Conservation (phyloP, 2,888 invertebrate species). For the Zaprionus obscuricornis region DNA sequence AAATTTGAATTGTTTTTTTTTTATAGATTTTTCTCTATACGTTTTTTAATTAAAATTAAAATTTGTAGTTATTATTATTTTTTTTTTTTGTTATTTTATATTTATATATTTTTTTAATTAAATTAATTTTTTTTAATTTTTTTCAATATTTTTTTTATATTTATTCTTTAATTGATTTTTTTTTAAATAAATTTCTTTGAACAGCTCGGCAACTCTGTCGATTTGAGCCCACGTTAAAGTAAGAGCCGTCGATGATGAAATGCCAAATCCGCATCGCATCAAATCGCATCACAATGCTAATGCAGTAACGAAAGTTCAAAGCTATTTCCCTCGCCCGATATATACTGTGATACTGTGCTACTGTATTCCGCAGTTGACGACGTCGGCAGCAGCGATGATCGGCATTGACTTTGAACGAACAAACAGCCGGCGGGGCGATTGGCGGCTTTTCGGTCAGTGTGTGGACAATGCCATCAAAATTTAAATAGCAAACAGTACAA, state of each 20-base stretch:
- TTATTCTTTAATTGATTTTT: not conserved
- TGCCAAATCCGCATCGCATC: slow-evolving; percentile 60
- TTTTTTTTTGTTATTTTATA: not conserved
- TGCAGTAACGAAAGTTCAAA: slow-evolving; percentile 28
- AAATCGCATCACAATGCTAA: slow-evolving; percentile 66
- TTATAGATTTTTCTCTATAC: not conserved
- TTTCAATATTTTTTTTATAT: not conserved
- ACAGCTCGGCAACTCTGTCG: slow-evolving; percentile 49
- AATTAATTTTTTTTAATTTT: not conserved
- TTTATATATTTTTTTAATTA: not conserved
- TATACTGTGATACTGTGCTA: slow-evolving; percentile 48
- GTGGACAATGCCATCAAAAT: slow-evolving; percentile 78
- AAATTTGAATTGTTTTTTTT: not conserved
- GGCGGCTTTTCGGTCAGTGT: slow-evolving; percentile 52
- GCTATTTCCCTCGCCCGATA: not conserved
- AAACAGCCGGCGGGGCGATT: slow-evolving; percentile 47
- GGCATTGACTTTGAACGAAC: slow-evolving; percentile 56
- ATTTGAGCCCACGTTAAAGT: not conserved
- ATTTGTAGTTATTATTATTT: not conserved
- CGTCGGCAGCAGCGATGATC: slow-evolving; percentile 22
- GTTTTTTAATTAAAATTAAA: too few species aligned
- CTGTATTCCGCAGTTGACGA: slow-evolving; percentile 63
- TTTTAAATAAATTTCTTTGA: not conserved
- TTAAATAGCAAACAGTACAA: slow-evolving; percentile 63
- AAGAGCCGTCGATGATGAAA: slow-evolving; percentile 54